Conservation (phyloP, 2,797 vertebrate species). For the Toxotes lorentzi region DNA sequence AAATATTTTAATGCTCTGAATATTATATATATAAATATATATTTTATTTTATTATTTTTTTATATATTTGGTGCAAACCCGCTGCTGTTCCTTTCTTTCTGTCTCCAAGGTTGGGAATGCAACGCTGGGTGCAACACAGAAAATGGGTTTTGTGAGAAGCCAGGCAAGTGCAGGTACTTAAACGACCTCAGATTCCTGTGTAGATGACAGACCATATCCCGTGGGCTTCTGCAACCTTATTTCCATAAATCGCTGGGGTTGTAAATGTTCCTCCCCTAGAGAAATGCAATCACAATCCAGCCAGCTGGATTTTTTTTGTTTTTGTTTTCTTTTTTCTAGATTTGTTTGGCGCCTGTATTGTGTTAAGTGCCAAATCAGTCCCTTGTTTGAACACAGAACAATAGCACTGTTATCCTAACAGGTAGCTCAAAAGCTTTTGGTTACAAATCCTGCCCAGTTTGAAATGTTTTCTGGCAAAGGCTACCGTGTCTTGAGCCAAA, state of each 20-base stretch:
- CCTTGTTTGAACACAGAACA: slow-evolving; percentile 46
- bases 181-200: slow-evolving; percentile 43
- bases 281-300: slow-evolving; percentile 23
- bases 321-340: neutral
- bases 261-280: slow-evolving; percentile 22
- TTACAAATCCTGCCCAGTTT: slow-evolving; percentile 10
- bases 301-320: slow-evolving; percentile 24
- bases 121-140: slow-evolving; percentile 87
- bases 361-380: slow-evolving; percentile 39
- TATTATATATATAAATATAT: slow-evolving; percentile 34
- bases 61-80: slow-evolving; percentile 39
- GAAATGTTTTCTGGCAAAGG: slow-evolving; percentile 20
- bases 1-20: slow-evolving; percentile 43
- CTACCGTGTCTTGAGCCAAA: neutral
- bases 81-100: slow-evolving; percentile 42
- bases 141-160: slow-evolving; percentile 91
- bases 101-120: slow-evolving; percentile 87
- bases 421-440: slow-evolving; percentile 23
- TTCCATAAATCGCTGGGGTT: slow-evolving; percentile 35
- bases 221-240: slow-evolving; percentile 25
- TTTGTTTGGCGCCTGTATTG: slow-evolving; percentile 27
- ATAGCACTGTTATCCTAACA: slow-evolving; percentile 30
- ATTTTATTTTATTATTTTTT: neutral
- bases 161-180: slow-evolving; percentile 92
- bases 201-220: slow-evolving; percentile 27